Conservation (phyloP, 2,113 vertebrate genomes). For the Hippocampus barbouri region DNA sequence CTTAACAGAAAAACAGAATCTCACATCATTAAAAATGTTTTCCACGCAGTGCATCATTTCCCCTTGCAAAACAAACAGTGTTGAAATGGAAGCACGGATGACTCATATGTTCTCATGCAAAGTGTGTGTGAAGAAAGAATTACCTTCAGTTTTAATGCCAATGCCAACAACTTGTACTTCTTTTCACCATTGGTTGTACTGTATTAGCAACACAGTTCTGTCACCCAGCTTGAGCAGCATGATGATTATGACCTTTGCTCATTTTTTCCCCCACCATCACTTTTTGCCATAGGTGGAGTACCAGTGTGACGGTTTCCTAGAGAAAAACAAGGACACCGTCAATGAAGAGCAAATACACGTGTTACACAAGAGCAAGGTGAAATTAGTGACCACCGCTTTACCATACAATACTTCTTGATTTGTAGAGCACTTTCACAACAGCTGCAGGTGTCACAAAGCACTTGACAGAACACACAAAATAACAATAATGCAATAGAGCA, state of each 20-base stretch:
- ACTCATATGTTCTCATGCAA: slow-evolving; percentile 25
- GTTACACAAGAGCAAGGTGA: slow-evolving; percentile 92
- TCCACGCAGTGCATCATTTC: slow-evolving; percentile 7
- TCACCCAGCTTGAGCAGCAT: slow-evolving; percentile 3
- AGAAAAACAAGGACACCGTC: slow-evolving; percentile 98
- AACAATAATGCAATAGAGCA: too few relatives aligned
- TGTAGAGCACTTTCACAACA: too few relatives aligned
- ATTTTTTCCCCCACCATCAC: slow-evolving; percentile 9
- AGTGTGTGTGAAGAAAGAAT: slow-evolving; percentile 1
- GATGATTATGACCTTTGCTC: slow-evolving; percentile 3
- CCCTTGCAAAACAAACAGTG: slow-evolving; percentile 14
- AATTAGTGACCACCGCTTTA: slow-evolving; percentile 2
- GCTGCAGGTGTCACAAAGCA: too few relatives aligned
- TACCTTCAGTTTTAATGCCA: background rate
- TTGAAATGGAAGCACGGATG: slow-evolving; percentile 16
- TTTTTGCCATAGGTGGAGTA: slow-evolving; percentile 86
- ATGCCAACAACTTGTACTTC: background rate
- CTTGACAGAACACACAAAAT: too few relatives aligned
- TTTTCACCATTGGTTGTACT: background rate
- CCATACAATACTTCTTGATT: too few relatives aligned
- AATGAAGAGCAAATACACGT: slow-evolving; percentile 96
- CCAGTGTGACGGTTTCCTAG: slow-evolving; percentile 92
- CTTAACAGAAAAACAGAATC: background rate
- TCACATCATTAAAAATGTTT: background rate
- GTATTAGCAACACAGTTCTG: background rate